These are phyloP conservation scores for Varroa destructor DNA, from an alignment of 1,140 invertebrate species.

Conservation along the genomic window DNA sequence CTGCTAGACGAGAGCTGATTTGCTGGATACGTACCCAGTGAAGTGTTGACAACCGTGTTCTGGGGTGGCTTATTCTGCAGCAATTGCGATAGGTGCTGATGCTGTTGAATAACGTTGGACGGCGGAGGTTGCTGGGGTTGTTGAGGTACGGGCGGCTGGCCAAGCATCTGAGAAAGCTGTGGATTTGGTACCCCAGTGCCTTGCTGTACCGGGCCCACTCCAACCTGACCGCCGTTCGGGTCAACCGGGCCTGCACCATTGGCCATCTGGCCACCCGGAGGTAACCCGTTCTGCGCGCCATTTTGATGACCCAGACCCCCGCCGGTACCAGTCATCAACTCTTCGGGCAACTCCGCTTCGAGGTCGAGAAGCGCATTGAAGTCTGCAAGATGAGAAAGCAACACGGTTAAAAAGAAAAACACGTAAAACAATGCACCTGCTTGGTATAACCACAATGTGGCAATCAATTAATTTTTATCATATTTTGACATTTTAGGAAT, in stretches of 20 bases:
- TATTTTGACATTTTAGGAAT: too few relatives aligned
- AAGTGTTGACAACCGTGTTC: conserved; percentile 29
- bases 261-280: conserved; percentile 25
- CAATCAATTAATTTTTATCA: too few relatives aligned
- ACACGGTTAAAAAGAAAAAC: too few relatives aligned
- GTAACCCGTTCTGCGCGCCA: conserved; percentile 19
- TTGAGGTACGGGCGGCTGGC: conserved; percentile 29
- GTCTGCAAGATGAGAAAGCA: neutral
- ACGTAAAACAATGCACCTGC: too few relatives aligned
- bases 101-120: conserved; percentile 27
- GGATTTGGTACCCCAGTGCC: neutral
- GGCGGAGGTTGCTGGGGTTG: conserved; percentile 30
- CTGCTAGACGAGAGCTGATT: too few relatives aligned
- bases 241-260: conserved; percentile 29
- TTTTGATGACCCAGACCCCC: conserved; percentile 9
- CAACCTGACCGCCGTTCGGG: conserved; percentile 28
- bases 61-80: conserved; percentile 28
- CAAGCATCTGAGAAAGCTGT: conserved; percentile 16
- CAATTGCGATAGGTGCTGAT: conserved; percentile 29
- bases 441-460: too few relatives aligned
- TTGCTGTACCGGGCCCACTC: conserved; percentile 27
- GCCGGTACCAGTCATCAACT: conserved; percentile 31
- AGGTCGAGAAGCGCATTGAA: conserved; percentile 27
- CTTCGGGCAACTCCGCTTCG: conserved; percentile 32
- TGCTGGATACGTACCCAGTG: conserved; percentile 17